Evolutionary conservation across 1,140 invertebrate genomes (phyloP), one percentile per base, ranked within the genome.

Genomic region (Leptinotarsa lineolata): DNA sequence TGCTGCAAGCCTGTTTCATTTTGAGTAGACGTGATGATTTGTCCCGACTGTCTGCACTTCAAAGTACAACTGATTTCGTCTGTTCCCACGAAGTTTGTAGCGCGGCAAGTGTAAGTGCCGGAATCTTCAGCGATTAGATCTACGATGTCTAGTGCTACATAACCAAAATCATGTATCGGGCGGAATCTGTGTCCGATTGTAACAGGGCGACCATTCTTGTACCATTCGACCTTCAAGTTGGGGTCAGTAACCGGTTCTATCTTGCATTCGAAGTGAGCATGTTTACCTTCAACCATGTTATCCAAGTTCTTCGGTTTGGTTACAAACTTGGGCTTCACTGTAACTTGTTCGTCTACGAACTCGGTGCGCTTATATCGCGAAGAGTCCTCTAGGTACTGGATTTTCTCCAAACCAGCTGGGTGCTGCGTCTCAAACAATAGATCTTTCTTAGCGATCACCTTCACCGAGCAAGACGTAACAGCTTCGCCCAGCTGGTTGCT

Each of bases 241-340:
- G 95, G 90, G 87, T 98, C 97, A 20, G 96, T 97, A 3, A 96
- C 93, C n/a, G 96, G 96, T 86, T 97, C 96, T 16, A 98, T 87
- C 86, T 97, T 97, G 83, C 96, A 97, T 88, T 99, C 97, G 86
- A 99, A 99, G 82, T 99, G 97, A 68, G 96, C 95, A 80, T 96
- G 93, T 77, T 96, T 92, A 61, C 95, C 92, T 88, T 99, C 97
- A 72, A 91, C 87, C 48, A 97, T 90, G 79, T 94, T 92, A 76
- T 93, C 92, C 68, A 94, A 88, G 68, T 90, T 94, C 84, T 96
- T 96, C 5, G 95, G 93, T 82, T 94, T 92, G 0, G 93, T 94
- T 3, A 96, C 85, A 84, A 97, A 97, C 74, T 89, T 89, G 0
- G 95, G 95, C 80, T 91, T 93, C 8, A 95, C 89, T 77, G 91